These are phyloP conservation scores for Anthophora plumipes DNA, from an alignment of 2,888 invertebrate species.

Conservation along the genomic window DNA sequence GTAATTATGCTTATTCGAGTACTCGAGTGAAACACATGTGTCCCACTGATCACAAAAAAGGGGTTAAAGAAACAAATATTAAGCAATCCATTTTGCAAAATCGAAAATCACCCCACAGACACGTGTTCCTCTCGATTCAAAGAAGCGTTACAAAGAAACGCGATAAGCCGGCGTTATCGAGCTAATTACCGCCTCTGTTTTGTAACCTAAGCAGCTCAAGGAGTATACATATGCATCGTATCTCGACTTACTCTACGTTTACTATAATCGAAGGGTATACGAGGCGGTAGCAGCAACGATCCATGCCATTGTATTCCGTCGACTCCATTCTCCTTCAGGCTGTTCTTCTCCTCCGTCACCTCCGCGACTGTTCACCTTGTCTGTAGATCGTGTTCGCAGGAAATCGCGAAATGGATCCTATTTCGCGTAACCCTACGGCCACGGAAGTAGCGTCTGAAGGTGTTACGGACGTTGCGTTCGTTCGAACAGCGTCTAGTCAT, in stretches of 20 bases:
- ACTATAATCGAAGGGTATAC: conserved; percentile 72
- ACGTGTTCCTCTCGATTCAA: conserved; percentile 20
- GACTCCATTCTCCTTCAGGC: conserved; percentile 33
- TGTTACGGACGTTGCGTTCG: conserved; percentile 47
- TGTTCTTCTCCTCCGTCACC: conserved; percentile 7
- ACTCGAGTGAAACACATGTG: not conserved
- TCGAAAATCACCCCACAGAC: not conserved
- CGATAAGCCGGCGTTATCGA: conserved; percentile 72
- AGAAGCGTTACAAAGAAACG: conserved; percentile 48
- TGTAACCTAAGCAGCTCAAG: conserved; percentile 78
- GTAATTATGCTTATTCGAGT: not conserved
- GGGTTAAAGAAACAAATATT: no score
- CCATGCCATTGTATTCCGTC: conserved; percentile 64
- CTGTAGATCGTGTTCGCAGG: conserved; percentile 72
- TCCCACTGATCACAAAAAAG: not conserved
- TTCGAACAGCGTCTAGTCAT: conserved; percentile 36
- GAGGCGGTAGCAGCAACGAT: conserved; percentile 45
- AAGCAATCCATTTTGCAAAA: no score
- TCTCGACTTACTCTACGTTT: conserved; percentile 77
- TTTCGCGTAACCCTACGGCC: conserved; percentile 69
- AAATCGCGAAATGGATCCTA: conserved; percentile 75
- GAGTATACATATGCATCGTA: conserved; percentile 64
- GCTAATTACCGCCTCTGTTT: conserved; percentile 80
- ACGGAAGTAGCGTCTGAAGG: conserved; percentile 68
- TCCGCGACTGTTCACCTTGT: conserved; percentile 13